Base-by-base conservation (phyloP, 2,888 invertebrate species). In the Blomia tropicalis region DNA sequence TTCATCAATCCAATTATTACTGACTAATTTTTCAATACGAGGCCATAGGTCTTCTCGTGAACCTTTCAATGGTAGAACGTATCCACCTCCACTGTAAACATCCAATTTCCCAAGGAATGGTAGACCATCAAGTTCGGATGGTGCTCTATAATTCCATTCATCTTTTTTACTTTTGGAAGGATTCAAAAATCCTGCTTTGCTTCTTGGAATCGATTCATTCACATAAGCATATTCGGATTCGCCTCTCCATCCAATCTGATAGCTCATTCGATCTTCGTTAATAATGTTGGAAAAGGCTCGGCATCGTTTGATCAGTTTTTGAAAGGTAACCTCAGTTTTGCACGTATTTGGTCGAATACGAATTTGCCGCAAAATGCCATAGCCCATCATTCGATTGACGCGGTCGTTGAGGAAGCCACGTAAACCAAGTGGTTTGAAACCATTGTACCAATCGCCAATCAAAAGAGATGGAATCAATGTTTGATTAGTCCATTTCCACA, bases 311-410 rank as follows among this genome's bases (percentile, higher is more conserved):
- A 67, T 59, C 2, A 69, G 1, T 4, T 63, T 64, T 22, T 63
- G 60, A 63, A 71, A 63, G 14, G 66, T 61, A 43, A 63, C 58
- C 29, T 66, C 65, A 4, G 69, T 67, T 43, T 67, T 63, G 62
- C 70, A 70, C 11, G 68, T 66, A 31, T 66, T 68, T 66, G 54
- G 67, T 66, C 70, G 70, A 19, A 73, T 70, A 53, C 79, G 70
- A 25, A 77, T 71, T 70, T 78, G 78, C 62, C 79, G 67, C 63
- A 79, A 72, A 14, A 74, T 73, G 32, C 77, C 77, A 66, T 75
- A 78, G 19, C 79, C 79, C 74, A 79, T 76, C 41, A 78, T 72
- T 47, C 78, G 70, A 25, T 76, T 76, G 5, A 73, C 75, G 61
- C 76, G 73, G 70, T 79, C 78, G 63, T 73, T 72, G 53, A 78